Conservation (phyloP, 2,113 vertebrate species). For the Lagopus muta region DNA sequence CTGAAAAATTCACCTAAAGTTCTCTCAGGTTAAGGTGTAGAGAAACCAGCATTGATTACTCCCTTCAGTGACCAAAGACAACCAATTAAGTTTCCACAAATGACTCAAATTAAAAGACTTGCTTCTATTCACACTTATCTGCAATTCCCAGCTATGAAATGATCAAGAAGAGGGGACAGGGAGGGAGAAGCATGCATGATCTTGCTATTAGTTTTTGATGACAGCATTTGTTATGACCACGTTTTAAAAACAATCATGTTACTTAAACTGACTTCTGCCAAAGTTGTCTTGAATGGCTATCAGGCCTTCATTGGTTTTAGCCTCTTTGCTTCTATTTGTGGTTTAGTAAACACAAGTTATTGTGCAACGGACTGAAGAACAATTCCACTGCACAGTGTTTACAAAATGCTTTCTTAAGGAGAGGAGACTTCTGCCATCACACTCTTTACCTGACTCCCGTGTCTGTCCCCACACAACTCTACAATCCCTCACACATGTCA, state of each 20-base stretch:
- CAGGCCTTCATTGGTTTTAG: not conserved
- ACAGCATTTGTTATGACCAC: not conserved
- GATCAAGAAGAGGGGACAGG: not conserved
- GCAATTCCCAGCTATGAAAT: not conserved
- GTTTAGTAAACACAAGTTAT: not conserved
- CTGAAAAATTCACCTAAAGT: not conserved
- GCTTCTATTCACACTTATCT: not conserved
- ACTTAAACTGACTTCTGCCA: not conserved
- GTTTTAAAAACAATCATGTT: not conserved
- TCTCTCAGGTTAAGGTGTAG: not conserved
- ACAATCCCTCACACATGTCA: not conserved
- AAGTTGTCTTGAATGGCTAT: not conserved
- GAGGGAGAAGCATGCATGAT: not conserved
- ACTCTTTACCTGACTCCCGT: rapidly evolving
- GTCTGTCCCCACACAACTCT: not conserved
- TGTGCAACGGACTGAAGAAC: not conserved
- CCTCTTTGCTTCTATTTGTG: not conserved
- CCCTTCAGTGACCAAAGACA: not conserved
- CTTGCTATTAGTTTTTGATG: not conserved
- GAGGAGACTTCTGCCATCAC: not conserved
- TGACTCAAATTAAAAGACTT: not conserved
- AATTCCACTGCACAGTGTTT: not conserved
- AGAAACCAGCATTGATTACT: not conserved
- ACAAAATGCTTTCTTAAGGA: not conserved
- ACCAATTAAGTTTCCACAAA: not conserved